A percentile compares a stretch with the other conserved stretches of the same genome.
Conservation (phyloP, 2,797 vertebrate genomes). For the Serranus cabrilla region DNA sequence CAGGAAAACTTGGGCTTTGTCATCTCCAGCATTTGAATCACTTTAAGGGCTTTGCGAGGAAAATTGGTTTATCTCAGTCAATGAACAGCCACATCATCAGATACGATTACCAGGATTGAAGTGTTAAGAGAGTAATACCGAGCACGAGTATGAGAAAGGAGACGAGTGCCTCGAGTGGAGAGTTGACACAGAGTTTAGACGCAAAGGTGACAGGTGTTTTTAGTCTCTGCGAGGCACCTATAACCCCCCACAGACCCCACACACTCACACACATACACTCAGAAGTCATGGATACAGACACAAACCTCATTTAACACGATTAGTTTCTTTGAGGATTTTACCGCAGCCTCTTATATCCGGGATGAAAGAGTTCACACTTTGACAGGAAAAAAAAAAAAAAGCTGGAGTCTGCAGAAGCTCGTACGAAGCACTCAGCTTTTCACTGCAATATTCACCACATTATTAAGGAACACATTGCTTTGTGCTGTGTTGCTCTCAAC, state of each 20-base stretch:
- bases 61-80: slow-evolving; percentile 75
- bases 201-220: slow-evolving; percentile 55
- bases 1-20: slow-evolving; percentile 69
- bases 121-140: slow-evolving; percentile 41
- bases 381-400: slow-evolving; percentile 48
- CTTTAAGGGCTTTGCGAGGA: slow-evolving; percentile 66
- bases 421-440: slow-evolving; percentile 62
- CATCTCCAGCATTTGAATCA: slow-evolving; percentile 56
- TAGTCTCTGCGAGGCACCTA: slow-evolving; percentile 42
- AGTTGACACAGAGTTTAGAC: slow-evolving; percentile 54
- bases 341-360: slow-evolving; percentile 70
- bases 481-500: slow-evolving; percentile 71
- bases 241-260: slow-evolving; percentile 38
- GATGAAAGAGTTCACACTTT: slow-evolving; percentile 79
- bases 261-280: slow-evolving; percentile 34
- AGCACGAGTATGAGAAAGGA: slow-evolving; percentile 25
- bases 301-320: slow-evolving; percentile 80
- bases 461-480: slow-evolving; percentile 78
- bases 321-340: slow-evolving; percentile 83
- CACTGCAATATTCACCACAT: slow-evolving; percentile 75
- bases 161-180: slow-evolving; percentile 33
- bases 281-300: slow-evolving; percentile 76
- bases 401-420: slow-evolving; percentile 67
- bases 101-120: slow-evolving; percentile 57
- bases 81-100: slow-evolving; percentile 62